These are phyloP conservation scores for Nicator chloris DNA, from an alignment of 2,113 vertebrate genomes.

Conservation along the genomic window DNA sequence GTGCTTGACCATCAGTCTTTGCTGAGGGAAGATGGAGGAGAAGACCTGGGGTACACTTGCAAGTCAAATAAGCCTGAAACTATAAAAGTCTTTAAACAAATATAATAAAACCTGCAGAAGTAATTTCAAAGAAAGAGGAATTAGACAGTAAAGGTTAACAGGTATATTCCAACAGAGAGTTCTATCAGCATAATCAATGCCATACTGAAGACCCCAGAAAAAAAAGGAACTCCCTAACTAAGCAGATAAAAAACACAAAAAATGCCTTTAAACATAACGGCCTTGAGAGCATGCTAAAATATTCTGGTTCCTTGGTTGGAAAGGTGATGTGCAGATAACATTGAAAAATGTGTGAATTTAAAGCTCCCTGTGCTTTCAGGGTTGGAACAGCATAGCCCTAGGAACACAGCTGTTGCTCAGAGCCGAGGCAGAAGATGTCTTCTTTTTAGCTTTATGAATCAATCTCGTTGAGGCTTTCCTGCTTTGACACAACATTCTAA, in stretches of 20 bases:
- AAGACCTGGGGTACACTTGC: background rate
- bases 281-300: background rate
- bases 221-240: background rate
- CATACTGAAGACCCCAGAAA: background rate
- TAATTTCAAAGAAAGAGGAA: background rate
- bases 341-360: background rate
- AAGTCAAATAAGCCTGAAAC: background rate
- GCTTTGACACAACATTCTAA: background rate
- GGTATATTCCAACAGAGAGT: background rate
- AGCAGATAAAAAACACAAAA: background rate
- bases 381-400: background rate
- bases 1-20: background rate
- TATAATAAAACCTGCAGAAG: background rate
- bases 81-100: background rate
- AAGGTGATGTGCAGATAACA: background rate
- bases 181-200: background rate
- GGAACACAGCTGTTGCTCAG: background rate
- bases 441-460: constrained; percentile 11
- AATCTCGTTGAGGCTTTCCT: background rate
- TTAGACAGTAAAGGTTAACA: background rate
- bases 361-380: background rate
- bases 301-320: background rate
- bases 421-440: background rate
- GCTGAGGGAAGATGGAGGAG: rapidly evolving
- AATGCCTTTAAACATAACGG: background rate